Percentiles rank a stretch among this genome's conserved stretches.
Evolutionary conservation across 2,888 invertebrate genomes (phyloP).

Genomic region (Microctonus brassicae): DNA sequence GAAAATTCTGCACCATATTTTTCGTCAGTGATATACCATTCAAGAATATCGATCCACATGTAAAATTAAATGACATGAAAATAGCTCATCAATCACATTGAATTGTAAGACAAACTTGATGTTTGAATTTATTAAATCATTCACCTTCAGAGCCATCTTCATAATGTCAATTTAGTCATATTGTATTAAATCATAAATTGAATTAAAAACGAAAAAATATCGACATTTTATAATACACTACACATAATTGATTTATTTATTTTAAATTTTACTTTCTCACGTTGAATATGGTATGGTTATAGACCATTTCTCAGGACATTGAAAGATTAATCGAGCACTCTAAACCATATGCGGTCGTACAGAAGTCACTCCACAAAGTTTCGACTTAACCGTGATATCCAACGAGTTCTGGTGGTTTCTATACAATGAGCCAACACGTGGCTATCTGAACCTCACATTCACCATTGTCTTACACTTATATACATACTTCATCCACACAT

Average conservation of each 20-base stretch:
- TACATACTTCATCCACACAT: neutral
- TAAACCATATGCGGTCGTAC: neutral
- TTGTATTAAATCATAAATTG: neutral
- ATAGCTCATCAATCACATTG: neutral
- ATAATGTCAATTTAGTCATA: neutral
- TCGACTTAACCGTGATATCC: neutral
- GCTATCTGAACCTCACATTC: neutral
- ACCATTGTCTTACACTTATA: neutral
- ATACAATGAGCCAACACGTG: slow-evolving; percentile 20
- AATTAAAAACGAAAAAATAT: neutral
- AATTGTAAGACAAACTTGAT: neutral
- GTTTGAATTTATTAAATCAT: neutral
- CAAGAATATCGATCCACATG: neutral
- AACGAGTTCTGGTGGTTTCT: neutral
- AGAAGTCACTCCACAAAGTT: neutral
- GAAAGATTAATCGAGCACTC: slow-evolving; percentile 3
- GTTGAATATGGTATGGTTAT: neutral
- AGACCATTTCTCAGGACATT: neutral
- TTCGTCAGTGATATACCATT: neutral
- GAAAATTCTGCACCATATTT: neutral
- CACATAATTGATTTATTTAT: too few relatives aligned
- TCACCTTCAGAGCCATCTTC: neutral
- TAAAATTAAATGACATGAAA: neutral
- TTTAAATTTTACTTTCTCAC: neutral
- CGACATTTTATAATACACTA: neutral